Percentiles rank a stretch among this genome's conserved stretches.
These are phyloP conservation scores for Tuberolachnus salignus DNA, from an alignment of 2,888 invertebrate species.

Conservation along the genomic window DNA sequence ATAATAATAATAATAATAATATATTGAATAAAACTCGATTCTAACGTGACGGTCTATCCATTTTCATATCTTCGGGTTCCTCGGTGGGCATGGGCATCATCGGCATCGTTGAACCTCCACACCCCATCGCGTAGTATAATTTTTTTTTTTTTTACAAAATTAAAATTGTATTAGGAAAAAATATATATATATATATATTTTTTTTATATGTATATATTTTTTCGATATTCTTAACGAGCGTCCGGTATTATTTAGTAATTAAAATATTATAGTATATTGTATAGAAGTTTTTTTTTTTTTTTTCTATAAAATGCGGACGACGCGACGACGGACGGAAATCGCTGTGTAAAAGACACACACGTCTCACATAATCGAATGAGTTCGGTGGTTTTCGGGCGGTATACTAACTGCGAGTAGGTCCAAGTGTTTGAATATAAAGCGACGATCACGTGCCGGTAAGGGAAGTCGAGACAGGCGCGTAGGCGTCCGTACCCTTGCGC, in stretches of 20 bases:
- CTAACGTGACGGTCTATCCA: constrained; percentile 44
- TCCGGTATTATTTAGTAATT: not conserved
- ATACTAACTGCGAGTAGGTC: constrained; percentile 7
- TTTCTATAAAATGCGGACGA: no score
- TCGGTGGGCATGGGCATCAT: constrained; percentile 31
- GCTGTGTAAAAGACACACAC: not conserved
- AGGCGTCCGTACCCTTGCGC: constrained; percentile 3
- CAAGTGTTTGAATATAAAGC: constrained; percentile 17
- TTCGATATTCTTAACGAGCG: no score
- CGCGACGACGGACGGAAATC: not conserved
- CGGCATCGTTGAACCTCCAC: constrained; percentile 50
- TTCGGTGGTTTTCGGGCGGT: constrained; percentile 3
- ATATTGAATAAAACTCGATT: constrained; percentile 3
- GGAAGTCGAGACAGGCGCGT: constrained; percentile 31
- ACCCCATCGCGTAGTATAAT: constrained; percentile 22
- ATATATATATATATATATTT: no score
- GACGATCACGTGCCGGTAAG: constrained; percentile 31
- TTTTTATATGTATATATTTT: no score
- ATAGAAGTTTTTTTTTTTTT: no score
- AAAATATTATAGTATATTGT: no score
- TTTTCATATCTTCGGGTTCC: constrained; percentile 18
- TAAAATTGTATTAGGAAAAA: no score
- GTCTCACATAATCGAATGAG: not conserved
- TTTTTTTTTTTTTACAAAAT: no score
- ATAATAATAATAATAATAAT: not conserved